These are phyloP conservation scores for Cryptus armator DNA, from an alignment of 2,888 invertebrate species.

Conservation along the genomic window DNA sequence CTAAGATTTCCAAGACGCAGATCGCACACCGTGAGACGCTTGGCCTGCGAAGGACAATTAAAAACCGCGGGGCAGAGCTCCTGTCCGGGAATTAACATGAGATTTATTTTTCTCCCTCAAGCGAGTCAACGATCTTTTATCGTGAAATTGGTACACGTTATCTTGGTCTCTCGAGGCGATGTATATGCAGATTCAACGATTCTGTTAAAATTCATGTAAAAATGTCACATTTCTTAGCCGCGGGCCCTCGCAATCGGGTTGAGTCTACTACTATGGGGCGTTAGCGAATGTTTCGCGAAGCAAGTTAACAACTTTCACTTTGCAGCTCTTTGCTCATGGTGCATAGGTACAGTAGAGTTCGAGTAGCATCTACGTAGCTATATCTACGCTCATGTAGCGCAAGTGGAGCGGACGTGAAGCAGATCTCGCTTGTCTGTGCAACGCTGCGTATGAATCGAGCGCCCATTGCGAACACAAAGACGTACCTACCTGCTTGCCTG, in stretches of 20 bases:
- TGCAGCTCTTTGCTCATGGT: conserved; percentile 21
- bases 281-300: conserved; percentile 49
- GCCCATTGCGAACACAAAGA: conserved; percentile 29
- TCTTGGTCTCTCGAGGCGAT: background rate
- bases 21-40: conserved; percentile 47
- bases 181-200: background rate
- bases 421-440: conserved; percentile 64
- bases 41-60: conserved; percentile 67
- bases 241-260: background rate
- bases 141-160: background rate
- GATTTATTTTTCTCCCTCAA: conserved; percentile 43
- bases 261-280: conserved; percentile 1
- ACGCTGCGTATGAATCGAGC: conserved; percentile 14
- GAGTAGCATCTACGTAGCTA: background rate
- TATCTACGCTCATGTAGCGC: conserved; percentile 47
- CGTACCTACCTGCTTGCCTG: conserved; percentile 39
- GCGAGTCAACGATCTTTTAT: background rate
- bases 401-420: conserved; percentile 77
- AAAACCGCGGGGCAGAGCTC: conserved; percentile 64
- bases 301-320: conserved; percentile 65
- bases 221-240: conserved; percentile 46
- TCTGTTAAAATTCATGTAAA: background rate
- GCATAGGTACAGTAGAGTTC: background rate
- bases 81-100: conserved; percentile 65
- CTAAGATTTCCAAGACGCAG: conserved; percentile 31